Conservation (phyloP, 2,888 invertebrate genomes). For the Philopedon plagiatum region DNA sequence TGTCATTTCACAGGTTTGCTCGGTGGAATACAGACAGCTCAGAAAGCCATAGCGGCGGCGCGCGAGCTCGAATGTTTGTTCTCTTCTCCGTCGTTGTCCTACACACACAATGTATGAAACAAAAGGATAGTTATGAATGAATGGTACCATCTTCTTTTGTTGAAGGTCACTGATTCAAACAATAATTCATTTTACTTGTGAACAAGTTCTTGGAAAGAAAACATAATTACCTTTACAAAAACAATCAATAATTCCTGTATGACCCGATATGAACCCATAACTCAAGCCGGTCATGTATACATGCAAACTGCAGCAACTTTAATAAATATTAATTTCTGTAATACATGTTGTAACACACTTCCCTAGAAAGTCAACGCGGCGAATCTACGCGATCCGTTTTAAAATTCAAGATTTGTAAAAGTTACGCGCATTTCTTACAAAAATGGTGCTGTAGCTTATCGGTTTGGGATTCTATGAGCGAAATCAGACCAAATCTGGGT, state of each 20-base stretch:
- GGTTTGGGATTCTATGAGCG: constrained; percentile 25
- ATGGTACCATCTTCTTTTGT: too few species aligned
- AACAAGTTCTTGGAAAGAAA: not conserved
- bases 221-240: too few species aligned
- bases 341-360: constrained; percentile 16
- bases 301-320: not conserved
- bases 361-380: constrained; percentile 17
- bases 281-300: not conserved
- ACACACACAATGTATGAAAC: too few species aligned
- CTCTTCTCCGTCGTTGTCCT: too few species aligned
- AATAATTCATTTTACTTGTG: not conserved
- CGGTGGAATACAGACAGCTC: too few species aligned
- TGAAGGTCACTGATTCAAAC: not conserved
- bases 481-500: constrained; percentile 32
- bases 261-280: not conserved
- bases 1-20: too few species aligned
- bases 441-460: constrained; percentile 17
- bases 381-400: constrained; percentile 23
- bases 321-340: constrained; percentile 8
- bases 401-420: constrained; percentile 33
- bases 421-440: constrained; percentile 18
- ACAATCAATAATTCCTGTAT: too few species aligned
- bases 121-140: too few species aligned
- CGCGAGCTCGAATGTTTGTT: too few species aligned
- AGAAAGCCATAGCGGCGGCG: too few species aligned